phyloP scores from a whole-genome alignment of 2,797 vertebrate genomes.

The Fistularia commersonii region DNA sequence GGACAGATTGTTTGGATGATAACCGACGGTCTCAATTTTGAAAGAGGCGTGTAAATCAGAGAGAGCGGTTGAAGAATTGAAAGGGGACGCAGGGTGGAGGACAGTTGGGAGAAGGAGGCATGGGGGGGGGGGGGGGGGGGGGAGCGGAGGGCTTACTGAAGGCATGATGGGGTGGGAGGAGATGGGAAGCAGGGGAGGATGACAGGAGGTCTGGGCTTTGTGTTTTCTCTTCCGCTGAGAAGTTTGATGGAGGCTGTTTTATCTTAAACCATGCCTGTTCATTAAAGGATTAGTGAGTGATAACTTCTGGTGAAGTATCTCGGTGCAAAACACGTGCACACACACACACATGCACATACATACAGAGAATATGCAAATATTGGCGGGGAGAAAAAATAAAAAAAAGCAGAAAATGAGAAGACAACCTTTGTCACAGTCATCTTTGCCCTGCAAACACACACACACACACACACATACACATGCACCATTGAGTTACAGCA shows the following conservation, averaged over 20 bases:
- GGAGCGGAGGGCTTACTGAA: slow-evolving; percentile 5
- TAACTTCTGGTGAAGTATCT: slow-evolving; percentile 39
- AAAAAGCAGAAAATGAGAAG: slow-evolving; percentile 5
- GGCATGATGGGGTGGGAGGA: slow-evolving; percentile 7
- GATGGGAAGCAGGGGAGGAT: slow-evolving; percentile 14
- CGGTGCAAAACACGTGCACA: not conserved
- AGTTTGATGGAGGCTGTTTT: slow-evolving; percentile 49
- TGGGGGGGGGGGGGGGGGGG: not conserved
- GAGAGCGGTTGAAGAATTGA: not conserved
- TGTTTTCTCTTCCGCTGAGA: slow-evolving; percentile 35
- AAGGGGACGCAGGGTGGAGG: not conserved
- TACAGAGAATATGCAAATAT: no score
- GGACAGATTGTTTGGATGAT: no score
- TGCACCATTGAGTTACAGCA: slow-evolving; percentile 26
- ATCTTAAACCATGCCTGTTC: slow-evolving; percentile 56
- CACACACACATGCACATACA: slow-evolving; percentile 11
- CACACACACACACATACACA: not conserved
- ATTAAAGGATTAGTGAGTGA: slow-evolving; percentile 63
- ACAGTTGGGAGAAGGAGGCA: not conserved
- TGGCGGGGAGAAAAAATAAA: no score
- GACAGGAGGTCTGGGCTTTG: slow-evolving; percentile 5
- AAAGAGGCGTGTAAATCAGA: no score
- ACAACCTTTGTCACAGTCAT: not conserved
- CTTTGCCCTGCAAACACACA: not conserved
- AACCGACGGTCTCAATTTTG: no score